phyloP scores from a whole-genome alignment of 2,888 invertebrate species.

The Drosophila mayaguana region DNA sequence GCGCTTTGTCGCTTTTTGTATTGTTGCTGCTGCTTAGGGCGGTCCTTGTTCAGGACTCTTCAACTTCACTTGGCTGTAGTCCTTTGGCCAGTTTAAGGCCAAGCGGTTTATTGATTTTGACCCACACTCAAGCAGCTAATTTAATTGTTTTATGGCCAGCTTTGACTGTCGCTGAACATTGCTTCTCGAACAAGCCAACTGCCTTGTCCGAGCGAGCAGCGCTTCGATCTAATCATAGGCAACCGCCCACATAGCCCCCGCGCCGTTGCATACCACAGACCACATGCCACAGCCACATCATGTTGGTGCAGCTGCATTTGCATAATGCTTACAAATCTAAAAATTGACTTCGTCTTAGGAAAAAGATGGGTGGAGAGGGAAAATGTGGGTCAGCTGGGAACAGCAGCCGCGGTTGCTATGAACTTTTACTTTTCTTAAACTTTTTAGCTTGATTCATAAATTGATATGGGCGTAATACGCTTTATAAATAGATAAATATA shows the following conservation, averaged over 20 bases:
- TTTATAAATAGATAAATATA: constrained; percentile 20
- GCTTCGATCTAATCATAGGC: constrained; percentile 20
- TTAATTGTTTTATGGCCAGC: constrained; percentile 43
- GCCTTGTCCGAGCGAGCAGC: constrained; percentile 14
- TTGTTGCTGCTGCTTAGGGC: constrained; percentile 38
- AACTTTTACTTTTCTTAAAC: constrained; percentile 65
- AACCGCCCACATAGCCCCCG: constrained; percentile 20
- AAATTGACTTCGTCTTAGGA: constrained; percentile 2
- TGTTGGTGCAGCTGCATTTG: constrained; percentile 65
- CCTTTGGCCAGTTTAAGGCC: constrained; percentile 15
- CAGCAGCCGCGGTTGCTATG: constrained; percentile 45
- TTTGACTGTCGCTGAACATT: constrained; percentile 16
- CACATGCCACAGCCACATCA: constrained; percentile 7
- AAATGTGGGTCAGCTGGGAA: constrained; percentile 68
- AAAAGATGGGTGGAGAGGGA: constrained; percentile 16
- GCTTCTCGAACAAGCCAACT: constrained; percentile 11
- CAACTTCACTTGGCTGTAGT: constrained; percentile 16
- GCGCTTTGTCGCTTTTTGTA: constrained; percentile 63
- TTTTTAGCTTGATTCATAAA: constrained; percentile 44
- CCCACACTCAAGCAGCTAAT: constrained; percentile 12
- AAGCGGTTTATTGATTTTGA: constrained; percentile 46
- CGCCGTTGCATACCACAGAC: background rate
- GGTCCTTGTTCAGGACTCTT: constrained; percentile 29
- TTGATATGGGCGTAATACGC: constrained; percentile 54
- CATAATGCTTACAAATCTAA: constrained; percentile 53